Evolutionary conservation across 2,797 vertebrate genomes (phyloP).

Genomic region (Lateolabrax maculatus): DNA sequence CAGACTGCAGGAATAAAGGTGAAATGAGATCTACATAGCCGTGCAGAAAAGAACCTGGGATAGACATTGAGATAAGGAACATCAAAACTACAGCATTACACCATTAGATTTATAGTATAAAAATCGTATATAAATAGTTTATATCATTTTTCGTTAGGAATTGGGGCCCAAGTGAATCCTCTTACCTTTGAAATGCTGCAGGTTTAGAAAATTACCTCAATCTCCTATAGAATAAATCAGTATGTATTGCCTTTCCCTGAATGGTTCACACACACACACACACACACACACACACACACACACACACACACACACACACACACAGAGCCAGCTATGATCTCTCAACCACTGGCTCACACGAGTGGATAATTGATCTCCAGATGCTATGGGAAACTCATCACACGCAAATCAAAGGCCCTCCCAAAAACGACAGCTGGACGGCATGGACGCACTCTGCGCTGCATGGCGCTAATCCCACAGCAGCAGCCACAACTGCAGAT

Average conservation of each 20-base stretch:
- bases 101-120: background rate
- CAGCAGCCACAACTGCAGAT: conserved; percentile 54
- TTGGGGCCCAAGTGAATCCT: conserved; percentile 26
- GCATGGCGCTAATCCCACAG: conserved; percentile 69
- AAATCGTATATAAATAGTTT: too few species aligned
- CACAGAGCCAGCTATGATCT: conserved; percentile 50
- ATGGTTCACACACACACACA: conserved; percentile 22
- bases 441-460: conserved; percentile 21
- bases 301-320: conserved; percentile 26
- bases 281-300: conserved; percentile 20
- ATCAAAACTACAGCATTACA: background rate
- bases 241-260: conserved; percentile 37
- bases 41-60: too few species aligned
- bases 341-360: conserved; percentile 58
- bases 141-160: background rate
- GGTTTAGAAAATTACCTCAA: conserved; percentile 56
- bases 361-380: conserved; percentile 81
- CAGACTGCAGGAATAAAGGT: background rate
- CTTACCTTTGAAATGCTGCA: conserved; percentile 54
- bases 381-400: conserved; percentile 77
- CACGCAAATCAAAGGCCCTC: conserved; percentile 78
- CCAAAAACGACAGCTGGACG: conserved; percentile 79
- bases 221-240: conserved; percentile 53
- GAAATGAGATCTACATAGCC: background rate
- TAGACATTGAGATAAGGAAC: background rate